Evolutionary conservation across 2,797 vertebrate species (phyloP).

Genomic region (Typhlichthys eigenmanni): DNA sequence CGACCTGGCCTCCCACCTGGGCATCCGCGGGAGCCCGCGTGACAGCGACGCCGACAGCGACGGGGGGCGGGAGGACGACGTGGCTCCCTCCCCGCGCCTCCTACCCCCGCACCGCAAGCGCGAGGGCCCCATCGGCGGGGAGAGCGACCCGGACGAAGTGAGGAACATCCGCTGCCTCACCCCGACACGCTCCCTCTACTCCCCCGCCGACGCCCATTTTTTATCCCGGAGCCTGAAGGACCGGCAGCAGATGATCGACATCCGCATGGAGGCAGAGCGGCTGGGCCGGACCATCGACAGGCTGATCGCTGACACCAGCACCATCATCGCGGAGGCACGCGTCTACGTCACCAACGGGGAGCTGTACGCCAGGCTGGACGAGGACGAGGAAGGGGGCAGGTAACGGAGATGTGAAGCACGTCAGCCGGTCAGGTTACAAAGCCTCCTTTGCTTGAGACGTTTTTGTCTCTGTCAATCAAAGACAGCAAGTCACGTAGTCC

Average conservation of each 20-base stretch:
- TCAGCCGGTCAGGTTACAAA: background rate
- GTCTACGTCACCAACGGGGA: conserved; percentile 94
- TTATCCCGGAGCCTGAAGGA: conserved; percentile 93
- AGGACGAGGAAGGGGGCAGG: conserved; percentile 93
- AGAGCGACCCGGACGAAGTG: conserved; percentile 96
- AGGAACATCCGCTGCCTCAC: conserved; percentile 95
- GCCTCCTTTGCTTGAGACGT: too few species aligned
- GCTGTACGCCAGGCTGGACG: conserved; percentile 92
- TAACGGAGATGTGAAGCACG: conserved; percentile 18
- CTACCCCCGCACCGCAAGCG: conserved; percentile 94
- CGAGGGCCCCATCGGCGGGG: conserved; percentile 95
- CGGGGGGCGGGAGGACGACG: conserved; percentile 88
- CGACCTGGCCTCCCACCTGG: conserved; percentile 94
- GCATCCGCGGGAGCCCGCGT: conserved; percentile 90
- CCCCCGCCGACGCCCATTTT: conserved; percentile 85
- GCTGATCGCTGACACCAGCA: conserved; percentile 94
- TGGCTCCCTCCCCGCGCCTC: conserved; percentile 80
- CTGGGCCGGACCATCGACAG: conserved; percentile 96
- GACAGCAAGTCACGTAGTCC: too few species aligned
- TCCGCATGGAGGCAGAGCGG: conserved; percentile 94
- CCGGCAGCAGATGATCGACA: conserved; percentile 97
- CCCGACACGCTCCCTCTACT: conserved; percentile 91
- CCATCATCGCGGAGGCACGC: conserved; percentile 94
- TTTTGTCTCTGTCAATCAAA: too few species aligned
- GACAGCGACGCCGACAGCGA: conserved; percentile 97